These are phyloP conservation scores for Chromobotia macracanthus DNA, from an alignment of 2,797 vertebrate genomes.

Conservation along the genomic window DNA sequence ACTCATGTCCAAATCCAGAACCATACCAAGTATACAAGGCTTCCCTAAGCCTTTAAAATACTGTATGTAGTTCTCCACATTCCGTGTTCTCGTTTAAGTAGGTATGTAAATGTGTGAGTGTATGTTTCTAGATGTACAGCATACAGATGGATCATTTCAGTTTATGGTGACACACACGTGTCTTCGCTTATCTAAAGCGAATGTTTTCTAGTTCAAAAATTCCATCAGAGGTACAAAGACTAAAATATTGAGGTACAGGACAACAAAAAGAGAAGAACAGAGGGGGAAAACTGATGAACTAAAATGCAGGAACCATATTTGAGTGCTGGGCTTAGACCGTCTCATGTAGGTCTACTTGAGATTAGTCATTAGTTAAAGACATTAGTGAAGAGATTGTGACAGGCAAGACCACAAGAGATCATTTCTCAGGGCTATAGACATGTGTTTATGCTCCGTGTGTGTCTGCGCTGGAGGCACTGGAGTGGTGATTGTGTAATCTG, in stretches of 20 bases:
- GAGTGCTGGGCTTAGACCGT: background rate
- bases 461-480: slow-evolving; percentile 19
- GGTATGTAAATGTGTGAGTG: no score
- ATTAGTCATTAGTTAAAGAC: slow-evolving; percentile 15
- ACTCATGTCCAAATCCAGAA: no score
- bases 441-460: slow-evolving; percentile 41
- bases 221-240: slow-evolving; percentile 5
- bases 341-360: slow-evolving; percentile 1
- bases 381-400: slow-evolving; percentile 12
- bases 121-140: background rate
- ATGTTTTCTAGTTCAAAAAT: slow-evolving; percentile 34
- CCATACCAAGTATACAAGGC: no score
- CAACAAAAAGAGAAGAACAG: background rate
- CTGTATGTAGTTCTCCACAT: no score
- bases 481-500: slow-evolving; percentile 24
- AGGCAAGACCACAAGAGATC: slow-evolving; percentile 30
- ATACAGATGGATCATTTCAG: slow-evolving; percentile 17
- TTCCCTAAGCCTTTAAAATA: no score
- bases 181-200: slow-evolving; percentile 11
- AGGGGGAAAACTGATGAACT: background rate
- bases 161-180: background rate
- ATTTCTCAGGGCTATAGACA: slow-evolving; percentile 3
- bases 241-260: background rate
- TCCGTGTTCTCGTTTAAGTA: no score
- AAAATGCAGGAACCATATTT: background rate